These are phyloP conservation scores for Drosophila equinoxialis DNA, from an alignment of 1,140 invertebrate species.

Conservation along the genomic window DNA sequence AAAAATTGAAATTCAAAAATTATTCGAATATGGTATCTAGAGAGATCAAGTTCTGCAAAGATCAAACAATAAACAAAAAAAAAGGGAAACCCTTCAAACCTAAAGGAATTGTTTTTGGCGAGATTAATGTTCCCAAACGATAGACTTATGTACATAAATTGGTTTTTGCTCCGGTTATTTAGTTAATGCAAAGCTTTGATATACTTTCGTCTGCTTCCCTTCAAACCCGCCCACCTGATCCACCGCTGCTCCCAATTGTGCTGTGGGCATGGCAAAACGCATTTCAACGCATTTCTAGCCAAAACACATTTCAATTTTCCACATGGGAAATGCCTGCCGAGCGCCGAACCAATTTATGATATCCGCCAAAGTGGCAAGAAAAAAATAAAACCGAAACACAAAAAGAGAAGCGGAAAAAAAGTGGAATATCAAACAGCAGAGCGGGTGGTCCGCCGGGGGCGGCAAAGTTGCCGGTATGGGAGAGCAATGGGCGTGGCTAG, in stretches of 20 bases:
- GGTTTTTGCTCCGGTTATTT: too few relatives aligned
- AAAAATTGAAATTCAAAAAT: too few relatives aligned
- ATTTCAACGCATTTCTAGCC: constrained; percentile 23
- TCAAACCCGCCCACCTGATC: not conserved
- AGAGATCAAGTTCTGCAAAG: too few relatives aligned
- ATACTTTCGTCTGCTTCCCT: not conserved
- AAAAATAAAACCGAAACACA: constrained; percentile 29
- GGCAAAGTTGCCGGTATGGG: constrained; percentile 14
- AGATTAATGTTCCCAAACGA: too few relatives aligned
- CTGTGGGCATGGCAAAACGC: constrained; percentile 15
- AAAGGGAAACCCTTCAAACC: too few relatives aligned
- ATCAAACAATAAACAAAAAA: too few relatives aligned
- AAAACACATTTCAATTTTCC: constrained; percentile 75
- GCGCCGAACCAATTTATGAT: constrained; percentile 77
- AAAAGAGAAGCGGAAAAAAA: constrained; percentile 30
- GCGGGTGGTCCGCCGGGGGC: constrained; percentile 19
- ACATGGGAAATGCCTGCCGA: constrained; percentile 77
- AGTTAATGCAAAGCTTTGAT: not conserved
- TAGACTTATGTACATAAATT: too few relatives aligned
- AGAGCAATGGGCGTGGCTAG: constrained; percentile 39
- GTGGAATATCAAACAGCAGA: constrained; percentile 22
- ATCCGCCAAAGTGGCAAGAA: constrained; percentile 72
- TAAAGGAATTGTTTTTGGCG: too few relatives aligned
- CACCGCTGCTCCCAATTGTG: not conserved
- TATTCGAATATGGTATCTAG: too few relatives aligned